These are phyloP conservation scores for Lithophane socia DNA, from an alignment of 2,888 invertebrate genomes.

Conservation along the genomic window DNA sequence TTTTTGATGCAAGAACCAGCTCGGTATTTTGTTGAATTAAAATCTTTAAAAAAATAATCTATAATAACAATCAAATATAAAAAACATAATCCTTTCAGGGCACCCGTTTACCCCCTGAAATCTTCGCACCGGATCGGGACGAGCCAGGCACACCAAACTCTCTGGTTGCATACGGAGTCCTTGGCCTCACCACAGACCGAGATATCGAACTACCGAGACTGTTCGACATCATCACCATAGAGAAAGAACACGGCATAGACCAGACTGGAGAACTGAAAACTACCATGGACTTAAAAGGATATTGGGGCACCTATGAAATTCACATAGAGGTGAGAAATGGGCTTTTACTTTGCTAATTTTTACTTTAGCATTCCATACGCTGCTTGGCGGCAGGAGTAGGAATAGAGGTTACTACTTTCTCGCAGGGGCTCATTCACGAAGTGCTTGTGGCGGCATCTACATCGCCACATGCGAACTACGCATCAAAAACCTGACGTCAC, in stretches of 20 bases:
- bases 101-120: slow-evolving; percentile 71
- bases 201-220: slow-evolving; percentile 76
- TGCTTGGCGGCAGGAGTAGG: neutral
- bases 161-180: slow-evolving; percentile 87
- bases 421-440: neutral
- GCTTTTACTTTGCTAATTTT: neutral
- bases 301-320: slow-evolving; percentile 90
- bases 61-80: neutral
- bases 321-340: slow-evolving; percentile 83
- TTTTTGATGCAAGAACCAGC: neutral
- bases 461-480: too few relatives aligned
- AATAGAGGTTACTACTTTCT: neutral
- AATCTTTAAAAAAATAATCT: too few relatives aligned
- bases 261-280: slow-evolving; percentile 84
- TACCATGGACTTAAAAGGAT: slow-evolving; percentile 84
- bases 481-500: too few relatives aligned
- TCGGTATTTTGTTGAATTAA: neutral
- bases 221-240: slow-evolving; percentile 77
- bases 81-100: slow-evolving; percentile 70
- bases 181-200: slow-evolving; percentile 71
- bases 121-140: slow-evolving; percentile 89
- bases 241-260: slow-evolving; percentile 72
- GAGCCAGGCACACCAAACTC: slow-evolving; percentile 89
- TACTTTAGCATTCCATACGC: neutral
- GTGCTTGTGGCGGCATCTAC: too few relatives aligned